A percentile compares a stretch with the other conserved stretches of the same genome.
Conservation (phyloP, 2,888 invertebrate species). For the Drosophila vallismaia region DNA sequence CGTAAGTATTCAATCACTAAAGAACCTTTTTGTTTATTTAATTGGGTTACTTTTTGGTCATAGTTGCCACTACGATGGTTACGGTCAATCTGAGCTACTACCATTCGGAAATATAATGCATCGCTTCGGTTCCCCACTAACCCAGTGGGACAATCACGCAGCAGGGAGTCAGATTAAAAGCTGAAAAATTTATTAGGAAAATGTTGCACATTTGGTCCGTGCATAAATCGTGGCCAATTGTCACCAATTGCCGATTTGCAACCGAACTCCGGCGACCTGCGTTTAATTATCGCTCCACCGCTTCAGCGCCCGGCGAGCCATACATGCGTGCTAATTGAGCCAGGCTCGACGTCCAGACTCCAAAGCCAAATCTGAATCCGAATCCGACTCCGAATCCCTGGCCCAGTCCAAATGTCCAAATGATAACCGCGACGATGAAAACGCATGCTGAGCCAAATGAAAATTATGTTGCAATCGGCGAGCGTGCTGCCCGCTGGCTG, state of each 20-base stretch:
- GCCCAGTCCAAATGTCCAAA: slow-evolving; percentile 41
- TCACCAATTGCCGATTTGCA: slow-evolving; percentile 54
- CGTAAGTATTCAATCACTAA: slow-evolving; percentile 42
- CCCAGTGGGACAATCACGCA: slow-evolving; percentile 54
- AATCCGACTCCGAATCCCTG: slow-evolving; percentile 1
- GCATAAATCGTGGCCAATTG: slow-evolving; percentile 74
- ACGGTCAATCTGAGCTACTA: slow-evolving; percentile 14
- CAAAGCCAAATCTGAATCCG: slow-evolving; percentile 6
- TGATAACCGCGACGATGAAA: slow-evolving; percentile 77
- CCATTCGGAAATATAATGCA: slow-evolving; percentile 24
- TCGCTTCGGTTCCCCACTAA: slow-evolving; percentile 10
- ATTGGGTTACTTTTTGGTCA: background rate
- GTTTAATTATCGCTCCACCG: slow-evolving; percentile 67
- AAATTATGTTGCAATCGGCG: slow-evolving; percentile 72
- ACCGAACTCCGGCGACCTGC: slow-evolving; percentile 30
- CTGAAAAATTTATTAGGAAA: slow-evolving; percentile 71
- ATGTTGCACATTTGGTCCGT: slow-evolving; percentile 55
- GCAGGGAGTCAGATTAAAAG: slow-evolving; percentile 69
- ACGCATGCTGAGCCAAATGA: slow-evolving; percentile 73
- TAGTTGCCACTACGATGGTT: slow-evolving; percentile 15
- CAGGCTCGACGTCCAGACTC: slow-evolving; percentile 31
- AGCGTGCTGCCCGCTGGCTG: slow-evolving; percentile 53
- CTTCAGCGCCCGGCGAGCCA: slow-evolving; percentile 59
- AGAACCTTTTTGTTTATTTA: background rate
- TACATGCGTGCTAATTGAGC: slow-evolving; percentile 81